phyloP scores from a whole-genome alignment of 1,140 invertebrate species.

The Lamellibrachia luymesi region DNA sequence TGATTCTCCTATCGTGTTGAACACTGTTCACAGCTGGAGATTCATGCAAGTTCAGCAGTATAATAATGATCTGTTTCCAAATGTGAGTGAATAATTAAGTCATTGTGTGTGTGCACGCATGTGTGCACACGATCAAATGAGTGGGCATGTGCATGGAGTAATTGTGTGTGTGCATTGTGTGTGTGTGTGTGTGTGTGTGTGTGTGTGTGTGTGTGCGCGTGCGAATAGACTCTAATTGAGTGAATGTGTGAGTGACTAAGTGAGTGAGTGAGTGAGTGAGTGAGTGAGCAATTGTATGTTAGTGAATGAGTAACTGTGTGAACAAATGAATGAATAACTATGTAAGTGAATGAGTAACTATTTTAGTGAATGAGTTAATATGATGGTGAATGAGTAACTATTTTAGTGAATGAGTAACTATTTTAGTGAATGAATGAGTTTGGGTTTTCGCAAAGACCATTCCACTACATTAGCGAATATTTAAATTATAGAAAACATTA shows the following conservation, averaged over 20 bases:
- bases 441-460: neutral
- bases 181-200: neutral
- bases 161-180: neutral
- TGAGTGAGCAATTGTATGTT: neutral
- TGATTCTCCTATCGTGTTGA: too few species aligned
- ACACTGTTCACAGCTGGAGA: too few species aligned
- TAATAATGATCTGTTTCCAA: neutral
- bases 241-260: neutral
- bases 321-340: neutral
- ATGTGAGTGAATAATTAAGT: neutral
- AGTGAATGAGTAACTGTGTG: neutral
- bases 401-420: neutral
- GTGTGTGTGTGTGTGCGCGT: neutral
- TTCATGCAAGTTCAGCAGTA: neutral
- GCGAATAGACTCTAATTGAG: neutral
- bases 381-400: neutral
- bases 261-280: slow-evolving; percentile 10
- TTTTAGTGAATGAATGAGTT: neutral
- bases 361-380: neutral
- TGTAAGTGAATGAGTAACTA: neutral
- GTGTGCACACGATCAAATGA: neutral
- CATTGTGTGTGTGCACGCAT: neutral
- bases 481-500: neutral
- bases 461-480: neutral
- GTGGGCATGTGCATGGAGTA: neutral